Evolutionary conservation across 1,140 invertebrate species (phyloP).

Genomic region (Colletes gigas): DNA sequence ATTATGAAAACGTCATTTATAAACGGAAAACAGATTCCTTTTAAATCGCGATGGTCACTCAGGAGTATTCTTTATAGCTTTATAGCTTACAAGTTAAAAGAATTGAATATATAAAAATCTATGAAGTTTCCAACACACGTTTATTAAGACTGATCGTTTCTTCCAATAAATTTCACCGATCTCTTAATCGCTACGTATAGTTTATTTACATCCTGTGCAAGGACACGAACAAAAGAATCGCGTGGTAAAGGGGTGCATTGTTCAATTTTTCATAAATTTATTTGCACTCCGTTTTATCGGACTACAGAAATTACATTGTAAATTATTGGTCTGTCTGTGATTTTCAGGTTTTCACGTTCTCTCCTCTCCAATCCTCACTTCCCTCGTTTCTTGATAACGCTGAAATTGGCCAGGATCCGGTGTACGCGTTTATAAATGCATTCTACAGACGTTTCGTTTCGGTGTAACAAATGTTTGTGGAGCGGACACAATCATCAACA

Average conservation of each 20-base stretch:
- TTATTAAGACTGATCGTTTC: too few relatives aligned
- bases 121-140: too few relatives aligned
- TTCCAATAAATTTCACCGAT: too few relatives aligned
- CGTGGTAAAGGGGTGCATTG: background rate
- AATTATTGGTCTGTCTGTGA: slow-evolving; percentile 69
- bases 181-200: too few relatives aligned
- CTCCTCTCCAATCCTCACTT: background rate
- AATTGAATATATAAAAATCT: too few relatives aligned
- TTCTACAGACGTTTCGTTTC: background rate
- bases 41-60: too few relatives aligned
- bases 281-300: slow-evolving; percentile 65
- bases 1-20: too few relatives aligned
- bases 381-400: background rate
- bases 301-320: slow-evolving; percentile 69
- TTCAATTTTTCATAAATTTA: slow-evolving; percentile 63
- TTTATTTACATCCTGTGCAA: too few relatives aligned
- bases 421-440: slow-evolving; percentile 17
- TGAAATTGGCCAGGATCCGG: slow-evolving; percentile 2
- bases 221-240: background rate
- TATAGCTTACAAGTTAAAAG: too few relatives aligned
- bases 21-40: too few relatives aligned
- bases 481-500: slow-evolving; percentile 9
- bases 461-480: slow-evolving; percentile 19
- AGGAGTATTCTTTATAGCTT: too few relatives aligned
- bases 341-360: slow-evolving; percentile 25